Conservation (phyloP, 2,113 vertebrate species). For the Lagopus muta region DNA sequence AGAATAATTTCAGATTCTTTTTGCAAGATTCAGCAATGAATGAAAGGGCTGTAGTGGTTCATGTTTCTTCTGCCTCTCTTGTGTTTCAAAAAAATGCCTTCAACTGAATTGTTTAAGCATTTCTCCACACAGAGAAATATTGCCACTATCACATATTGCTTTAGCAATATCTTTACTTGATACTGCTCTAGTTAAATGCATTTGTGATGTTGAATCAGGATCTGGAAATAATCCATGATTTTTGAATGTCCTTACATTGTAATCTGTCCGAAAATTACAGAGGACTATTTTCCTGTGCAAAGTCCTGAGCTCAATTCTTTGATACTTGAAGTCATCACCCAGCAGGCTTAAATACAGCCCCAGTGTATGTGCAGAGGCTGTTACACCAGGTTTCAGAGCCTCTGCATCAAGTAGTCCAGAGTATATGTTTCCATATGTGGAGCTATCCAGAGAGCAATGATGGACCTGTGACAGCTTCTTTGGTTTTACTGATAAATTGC, state of each 20-base stretch:
- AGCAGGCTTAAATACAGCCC: not conserved
- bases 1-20: slow-evolving; percentile 30
- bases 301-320: not conserved
- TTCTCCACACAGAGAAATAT: slow-evolving; percentile 31
- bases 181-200: slow-evolving; percentile 20
- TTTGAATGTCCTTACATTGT: not conserved
- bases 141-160: slow-evolving; percentile 8
- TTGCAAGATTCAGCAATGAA: not conserved
- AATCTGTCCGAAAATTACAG: not conserved
- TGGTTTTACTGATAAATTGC: not conserved
- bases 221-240: not conserved
- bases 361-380: not conserved
- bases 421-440: not conserved
- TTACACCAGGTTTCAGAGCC: not conserved
- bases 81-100: slow-evolving; percentile 29
- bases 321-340: not conserved
- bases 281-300: not conserved
- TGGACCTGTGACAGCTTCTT: not conserved
- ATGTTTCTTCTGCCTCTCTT: slow-evolving; percentile 30
- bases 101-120: slow-evolving; percentile 12
- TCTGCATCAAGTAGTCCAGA: not conserved
- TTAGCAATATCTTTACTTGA: not conserved
- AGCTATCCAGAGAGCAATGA: not conserved
- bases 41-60: slow-evolving; percentile 44
- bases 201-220: not conserved